Percentiles rank a stretch among this genome's conserved stretches.
These are phyloP conservation scores for Drosophila mulleri DNA, from an alignment of 2,888 invertebrate species.

Conservation along the genomic window DNA sequence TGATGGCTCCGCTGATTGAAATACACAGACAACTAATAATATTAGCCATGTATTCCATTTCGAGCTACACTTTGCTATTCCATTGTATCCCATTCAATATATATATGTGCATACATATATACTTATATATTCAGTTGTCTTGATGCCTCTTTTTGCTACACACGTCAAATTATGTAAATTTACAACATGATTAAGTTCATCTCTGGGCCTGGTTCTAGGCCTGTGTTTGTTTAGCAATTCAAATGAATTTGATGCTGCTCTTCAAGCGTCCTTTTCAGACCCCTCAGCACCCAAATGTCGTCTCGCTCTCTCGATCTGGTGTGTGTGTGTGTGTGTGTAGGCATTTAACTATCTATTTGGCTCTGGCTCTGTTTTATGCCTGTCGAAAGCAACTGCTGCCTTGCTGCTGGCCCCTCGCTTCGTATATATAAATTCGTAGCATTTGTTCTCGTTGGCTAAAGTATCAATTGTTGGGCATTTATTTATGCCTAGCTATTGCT, in stretches of 20 bases:
- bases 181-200: constrained; percentile 79
- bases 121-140: constrained; percentile 30
- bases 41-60: constrained; percentile 24
- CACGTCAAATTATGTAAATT: constrained; percentile 78
- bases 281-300: constrained; percentile 18
- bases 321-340: constrained; percentile 38
- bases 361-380: constrained; percentile 26
- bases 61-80: not conserved
- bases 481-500: constrained; percentile 63
- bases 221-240: constrained; percentile 78
- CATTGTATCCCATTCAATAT: constrained; percentile 7
- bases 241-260: constrained; percentile 69
- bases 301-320: constrained; percentile 4
- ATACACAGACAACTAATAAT: constrained; percentile 45
- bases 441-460: constrained; percentile 60
- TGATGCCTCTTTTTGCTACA: constrained; percentile 33
- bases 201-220: constrained; percentile 34
- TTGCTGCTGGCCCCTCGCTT: constrained; percentile 2
- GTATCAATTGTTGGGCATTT: constrained; percentile 76
- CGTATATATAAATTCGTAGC: constrained; percentile 58
- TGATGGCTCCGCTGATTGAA: constrained; percentile 47
- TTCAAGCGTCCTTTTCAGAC: constrained; percentile 6
- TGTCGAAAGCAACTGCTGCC: constrained; percentile 14
- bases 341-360: constrained; percentile 62
- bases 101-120: constrained; percentile 4